Evolutionary conservation across 2,113 vertebrate genomes (phyloP), one percentile per base, ranked within the genome.

Genomic region (Egretta garzetta): DNA sequence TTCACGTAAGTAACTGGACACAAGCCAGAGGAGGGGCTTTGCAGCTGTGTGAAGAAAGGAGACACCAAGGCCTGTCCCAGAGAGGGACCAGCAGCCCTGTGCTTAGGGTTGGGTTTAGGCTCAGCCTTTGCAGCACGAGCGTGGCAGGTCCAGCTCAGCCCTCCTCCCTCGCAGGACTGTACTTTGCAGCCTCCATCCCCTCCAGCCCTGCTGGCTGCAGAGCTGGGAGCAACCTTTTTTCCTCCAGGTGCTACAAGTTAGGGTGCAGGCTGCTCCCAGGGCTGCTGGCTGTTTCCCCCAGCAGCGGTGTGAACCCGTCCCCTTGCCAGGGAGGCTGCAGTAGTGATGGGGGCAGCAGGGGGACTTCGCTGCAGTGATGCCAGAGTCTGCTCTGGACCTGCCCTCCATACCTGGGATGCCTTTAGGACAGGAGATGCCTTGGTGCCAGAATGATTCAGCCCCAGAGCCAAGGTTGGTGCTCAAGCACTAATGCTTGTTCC

Each of bases 231-330:
- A 45, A 21, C 23, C 2, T 68, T 49, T 62, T 32, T 8, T 5
- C 10, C 12, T 53, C 15, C 32, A 11, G 21, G 5, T 30, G 43
- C 32, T 41, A 86, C 32, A 28, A 10, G 32, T 39, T 26, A 24
- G 33, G 50, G 19, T 37, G 8, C n/a, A 50, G 60, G 73, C 19
- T 55, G 53, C 6, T 53, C 30, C 50, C 47, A 3, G 30, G 12
- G 18, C 27, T 84, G 73, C 53, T 80, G 53, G 0, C 32, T 35
- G 66, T 8, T 20, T 59, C 49, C 8, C 32, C 30, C 71, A 49
- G 30, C 37, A 32, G n/a, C 4, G 18, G 19, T 4, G 4, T 0
- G 3, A 60, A 14, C 30, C 32, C 1, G 4, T 73, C 70, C 33
- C 43, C 1, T 3, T 13, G 56, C n/a, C 67, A 37, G 37, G 28